phyloP scores from a whole-genome alignment of 1,140 invertebrate species.

The Eueides isabella region DNA sequence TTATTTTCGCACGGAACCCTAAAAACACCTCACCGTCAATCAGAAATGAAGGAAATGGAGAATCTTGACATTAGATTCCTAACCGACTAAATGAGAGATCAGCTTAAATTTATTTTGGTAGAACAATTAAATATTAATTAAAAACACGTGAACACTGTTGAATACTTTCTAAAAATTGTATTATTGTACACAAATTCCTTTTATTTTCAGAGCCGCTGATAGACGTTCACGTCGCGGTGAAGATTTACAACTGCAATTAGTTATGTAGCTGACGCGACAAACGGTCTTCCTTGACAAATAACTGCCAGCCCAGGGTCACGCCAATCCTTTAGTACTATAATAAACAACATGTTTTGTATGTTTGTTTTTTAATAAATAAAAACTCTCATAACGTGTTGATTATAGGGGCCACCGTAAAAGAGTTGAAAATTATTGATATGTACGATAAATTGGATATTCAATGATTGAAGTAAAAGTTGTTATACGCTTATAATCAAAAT shows the following conservation, averaged over 20 bases:
- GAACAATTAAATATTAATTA: background rate
- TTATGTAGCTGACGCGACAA: conserved; percentile 71
- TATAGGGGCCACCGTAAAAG: background rate
- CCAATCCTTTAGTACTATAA: conserved; percentile 61
- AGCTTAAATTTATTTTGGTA: too few species aligned
- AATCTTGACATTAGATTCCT: too few species aligned
- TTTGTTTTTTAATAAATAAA: background rate
- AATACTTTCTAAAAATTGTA: background rate
- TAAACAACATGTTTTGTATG: conserved; percentile 43
- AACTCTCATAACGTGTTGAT: background rate
- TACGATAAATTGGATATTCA: too few species aligned
- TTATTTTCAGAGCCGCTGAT: conserved; percentile 32
- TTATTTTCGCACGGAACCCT: too few species aligned
- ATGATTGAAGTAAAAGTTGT: too few species aligned
- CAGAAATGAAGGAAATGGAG: too few species aligned
- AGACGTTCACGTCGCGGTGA: conserved; percentile 51
- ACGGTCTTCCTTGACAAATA: conserved; percentile 70
- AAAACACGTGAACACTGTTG: background rate
- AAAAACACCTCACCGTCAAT: too few species aligned
- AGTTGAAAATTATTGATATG: background rate
- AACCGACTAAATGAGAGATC: too few species aligned
- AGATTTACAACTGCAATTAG: conserved; percentile 76
- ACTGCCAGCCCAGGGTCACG: conserved; percentile 46
- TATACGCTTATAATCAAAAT: too few species aligned
- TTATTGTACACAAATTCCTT: conserved; percentile 30